A percentile compares a stretch with the other conserved stretches of the same genome.
phyloP scores from a whole-genome alignment of 2,797 vertebrate genomes.

The Potorous gilbertii region DNA sequence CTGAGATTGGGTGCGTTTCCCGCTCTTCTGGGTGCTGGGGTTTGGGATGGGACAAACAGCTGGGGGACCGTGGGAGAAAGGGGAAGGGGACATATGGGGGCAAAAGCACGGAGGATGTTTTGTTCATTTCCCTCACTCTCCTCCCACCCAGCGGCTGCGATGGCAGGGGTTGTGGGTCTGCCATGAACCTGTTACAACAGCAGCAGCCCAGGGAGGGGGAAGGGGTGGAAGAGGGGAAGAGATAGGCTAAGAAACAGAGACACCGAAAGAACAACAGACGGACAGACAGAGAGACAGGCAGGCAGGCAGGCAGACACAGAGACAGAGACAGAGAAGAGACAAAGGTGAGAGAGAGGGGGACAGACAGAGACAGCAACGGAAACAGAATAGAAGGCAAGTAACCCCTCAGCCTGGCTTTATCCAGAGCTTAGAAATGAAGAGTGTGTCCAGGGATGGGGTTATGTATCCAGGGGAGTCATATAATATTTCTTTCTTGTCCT shows the following conservation, averaged over 20 bases:
- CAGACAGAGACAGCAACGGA: not conserved
- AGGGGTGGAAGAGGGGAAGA: not conserved
- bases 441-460: not conserved
- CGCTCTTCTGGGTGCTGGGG: not conserved
- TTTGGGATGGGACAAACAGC: not conserved
- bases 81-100: not conserved
- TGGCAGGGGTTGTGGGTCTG: slow-evolving; percentile 59
- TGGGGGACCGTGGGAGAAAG: not conserved
- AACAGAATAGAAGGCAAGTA: not conserved
- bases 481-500: not conserved
- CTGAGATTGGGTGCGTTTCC: slow-evolving; percentile 37
- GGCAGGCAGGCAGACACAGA: too few species aligned
- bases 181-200: slow-evolving; percentile 48
- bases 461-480: not conserved
- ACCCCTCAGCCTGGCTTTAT: not conserved
- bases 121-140: slow-evolving; percentile 15
- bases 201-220: not conserved
- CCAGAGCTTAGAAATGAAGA: not conserved
- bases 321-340: not conserved
- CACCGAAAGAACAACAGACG: not conserved
- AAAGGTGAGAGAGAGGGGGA: not conserved
- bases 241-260: slow-evolving; percentile 5
- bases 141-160: not conserved
- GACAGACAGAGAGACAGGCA: not conserved
- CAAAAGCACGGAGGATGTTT: not conserved